Conservation (phyloP, 2,888 invertebrate genomes). For the Athalia circularis region DNA sequence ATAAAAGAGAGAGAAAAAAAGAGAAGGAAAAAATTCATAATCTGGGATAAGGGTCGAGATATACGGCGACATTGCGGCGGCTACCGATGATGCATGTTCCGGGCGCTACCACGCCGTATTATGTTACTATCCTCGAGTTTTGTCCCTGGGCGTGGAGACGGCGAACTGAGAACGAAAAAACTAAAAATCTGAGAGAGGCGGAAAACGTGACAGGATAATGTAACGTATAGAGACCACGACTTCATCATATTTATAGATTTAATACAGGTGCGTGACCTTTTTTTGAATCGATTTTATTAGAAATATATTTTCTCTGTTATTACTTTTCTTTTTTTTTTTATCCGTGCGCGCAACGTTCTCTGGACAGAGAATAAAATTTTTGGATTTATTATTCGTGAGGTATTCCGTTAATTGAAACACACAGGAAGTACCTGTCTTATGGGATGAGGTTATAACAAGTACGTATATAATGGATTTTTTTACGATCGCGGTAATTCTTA, state of each 20-base stretch:
- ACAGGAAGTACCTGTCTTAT: too few relatives aligned
- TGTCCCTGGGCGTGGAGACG: constrained; percentile 46
- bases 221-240: constrained; percentile 7
- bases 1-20: background rate
- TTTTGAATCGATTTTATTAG: too few relatives aligned
- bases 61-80: constrained; percentile 65
- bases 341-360: too few relatives aligned
- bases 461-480: background rate
- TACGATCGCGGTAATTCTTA: background rate
- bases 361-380: too few relatives aligned
- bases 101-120: constrained; percentile 58
- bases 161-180: background rate
- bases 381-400: too few relatives aligned
- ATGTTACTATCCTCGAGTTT: constrained; percentile 55
- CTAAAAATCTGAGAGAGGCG: background rate
- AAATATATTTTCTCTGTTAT: too few relatives aligned
- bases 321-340: too few relatives aligned
- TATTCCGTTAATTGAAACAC: too few relatives aligned
- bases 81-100: constrained; percentile 70
- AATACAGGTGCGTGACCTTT: background rate
- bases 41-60: constrained; percentile 54
- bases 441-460: too few relatives aligned
- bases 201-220: constrained; percentile 40
- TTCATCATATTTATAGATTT: constrained; percentile 38
- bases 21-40: constrained; percentile 38